phyloP scores from a whole-genome alignment of 2,797 vertebrate genomes.

The Microtus californicus region DNA sequence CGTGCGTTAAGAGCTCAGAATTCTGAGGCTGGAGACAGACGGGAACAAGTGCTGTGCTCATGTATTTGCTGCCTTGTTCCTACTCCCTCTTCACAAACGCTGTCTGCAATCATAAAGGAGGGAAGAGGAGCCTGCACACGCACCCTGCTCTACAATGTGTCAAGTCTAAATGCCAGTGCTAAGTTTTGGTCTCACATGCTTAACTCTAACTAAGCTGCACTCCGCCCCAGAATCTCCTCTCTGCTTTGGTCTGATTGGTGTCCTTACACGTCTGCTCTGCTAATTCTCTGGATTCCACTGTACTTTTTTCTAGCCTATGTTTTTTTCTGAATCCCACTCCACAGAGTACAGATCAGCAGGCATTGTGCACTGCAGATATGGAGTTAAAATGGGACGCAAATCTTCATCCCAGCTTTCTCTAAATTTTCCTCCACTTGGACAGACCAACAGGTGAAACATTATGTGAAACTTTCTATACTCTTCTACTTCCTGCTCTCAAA shows the following conservation, averaged over 20 bases:
- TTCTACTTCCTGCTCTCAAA: neutral
- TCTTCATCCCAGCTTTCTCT: neutral
- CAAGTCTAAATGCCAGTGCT: neutral
- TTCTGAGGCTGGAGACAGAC: slow-evolving; percentile 61
- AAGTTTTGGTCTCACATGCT: neutral
- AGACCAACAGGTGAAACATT: neutral
- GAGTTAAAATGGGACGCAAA: neutral
- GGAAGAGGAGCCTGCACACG: neutral
- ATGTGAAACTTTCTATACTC: neutral
- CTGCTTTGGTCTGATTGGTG: neutral
- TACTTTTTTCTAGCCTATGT: neutral
- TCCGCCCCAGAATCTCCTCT: neutral
- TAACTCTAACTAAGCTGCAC: neutral
- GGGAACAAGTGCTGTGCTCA: slow-evolving; percentile 65
- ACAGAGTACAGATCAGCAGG: neutral
- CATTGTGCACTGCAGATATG: neutral
- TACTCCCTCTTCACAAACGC: neutral
- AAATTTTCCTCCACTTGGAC: neutral
- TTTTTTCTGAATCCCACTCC: neutral
- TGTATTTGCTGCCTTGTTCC: neutral
- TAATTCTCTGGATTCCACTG: neutral
- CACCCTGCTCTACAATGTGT: neutral
- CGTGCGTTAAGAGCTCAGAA: slow-evolving; percentile 76
- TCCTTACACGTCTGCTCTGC: neutral
- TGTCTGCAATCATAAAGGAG: neutral